Percentiles rank a stretch among this genome's conserved stretches.
These are phyloP conservation scores for Saguinus midas DNA, from an alignment of 2,113 vertebrate genomes.

Conservation along the genomic window DNA sequence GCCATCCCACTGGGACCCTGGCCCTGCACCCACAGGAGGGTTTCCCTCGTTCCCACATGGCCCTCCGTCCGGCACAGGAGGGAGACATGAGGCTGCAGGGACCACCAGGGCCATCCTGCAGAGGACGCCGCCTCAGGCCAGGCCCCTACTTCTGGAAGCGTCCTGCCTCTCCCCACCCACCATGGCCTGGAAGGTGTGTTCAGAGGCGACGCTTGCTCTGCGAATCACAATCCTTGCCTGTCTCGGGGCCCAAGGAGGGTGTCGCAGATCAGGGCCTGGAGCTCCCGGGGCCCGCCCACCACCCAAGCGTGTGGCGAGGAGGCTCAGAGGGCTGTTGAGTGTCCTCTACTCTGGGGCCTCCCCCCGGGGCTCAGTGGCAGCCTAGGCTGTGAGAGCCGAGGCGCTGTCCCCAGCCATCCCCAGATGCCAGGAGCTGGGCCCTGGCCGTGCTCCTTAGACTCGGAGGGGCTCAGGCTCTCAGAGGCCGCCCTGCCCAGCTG, in stretches of 20 bases:
- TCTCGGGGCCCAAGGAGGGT: not conserved
- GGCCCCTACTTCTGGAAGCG: not conserved
- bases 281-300: rapidly evolving
- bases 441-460: not conserved
- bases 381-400: not conserved
- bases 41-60: not conserved
- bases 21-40: not conserved
- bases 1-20: not conserved
- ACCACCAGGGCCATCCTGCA: not conserved
- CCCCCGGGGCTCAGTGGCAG: too few relatives aligned
- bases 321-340: too few relatives aligned
- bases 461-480: not conserved
- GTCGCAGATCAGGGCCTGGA: not conserved
- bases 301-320: not conserved
- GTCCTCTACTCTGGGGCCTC: not conserved
- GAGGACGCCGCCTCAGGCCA: not conserved
- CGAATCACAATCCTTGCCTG: not conserved
- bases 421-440: not conserved
- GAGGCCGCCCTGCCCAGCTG: not conserved
- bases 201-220: not conserved
- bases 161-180: not conserved
- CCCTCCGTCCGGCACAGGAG: not conserved
- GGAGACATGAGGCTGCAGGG: not conserved
- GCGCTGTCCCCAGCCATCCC: not conserved
- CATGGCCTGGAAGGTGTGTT: not conserved